Percentiles rank a stretch among this genome's conserved stretches.
Conservation (phyloP, 2,797 vertebrate genomes). For the Nyctibius grandis region DNA sequence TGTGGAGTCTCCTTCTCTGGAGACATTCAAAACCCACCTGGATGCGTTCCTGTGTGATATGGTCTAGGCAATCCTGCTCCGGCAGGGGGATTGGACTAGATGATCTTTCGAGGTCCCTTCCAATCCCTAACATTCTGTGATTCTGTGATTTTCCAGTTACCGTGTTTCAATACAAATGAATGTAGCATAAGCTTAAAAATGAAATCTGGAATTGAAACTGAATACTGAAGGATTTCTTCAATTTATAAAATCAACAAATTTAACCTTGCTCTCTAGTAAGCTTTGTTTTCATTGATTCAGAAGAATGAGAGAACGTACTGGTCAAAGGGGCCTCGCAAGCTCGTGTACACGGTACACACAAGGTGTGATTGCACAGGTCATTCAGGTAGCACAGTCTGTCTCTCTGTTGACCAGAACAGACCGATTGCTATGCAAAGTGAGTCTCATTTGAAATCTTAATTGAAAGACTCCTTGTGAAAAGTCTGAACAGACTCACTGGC, state of each 20-base stretch:
- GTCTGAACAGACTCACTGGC: conserved; percentile 11
- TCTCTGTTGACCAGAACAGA: neutral
- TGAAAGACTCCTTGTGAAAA: conserved; percentile 35
- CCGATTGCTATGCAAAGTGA: neutral
- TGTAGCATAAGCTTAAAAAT: neutral
- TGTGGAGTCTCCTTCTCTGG: too few species aligned
- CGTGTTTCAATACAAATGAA: neutral
- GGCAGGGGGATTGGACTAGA: too few species aligned
- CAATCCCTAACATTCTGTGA: too few species aligned
- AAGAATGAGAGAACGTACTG: rapidly evolving
- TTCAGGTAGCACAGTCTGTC: neutral
- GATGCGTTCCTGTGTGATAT: too few species aligned
- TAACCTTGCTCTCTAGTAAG: too few species aligned
- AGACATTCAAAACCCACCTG: too few species aligned
- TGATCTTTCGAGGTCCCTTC: too few species aligned
- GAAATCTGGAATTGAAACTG: neutral
- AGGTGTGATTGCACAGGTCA: neutral
- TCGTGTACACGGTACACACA: neutral
- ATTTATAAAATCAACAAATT: rapidly evolving
- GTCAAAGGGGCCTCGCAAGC: neutral
- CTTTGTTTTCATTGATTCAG: neutral
- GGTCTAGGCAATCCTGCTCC: too few species aligned
- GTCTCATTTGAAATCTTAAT: conserved; percentile 14
- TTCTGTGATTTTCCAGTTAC: too few species aligned
- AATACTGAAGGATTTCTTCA: neutral